phyloP scores from a whole-genome alignment of 2,113 vertebrate genomes.

The Prochilodus magdalenae region DNA sequence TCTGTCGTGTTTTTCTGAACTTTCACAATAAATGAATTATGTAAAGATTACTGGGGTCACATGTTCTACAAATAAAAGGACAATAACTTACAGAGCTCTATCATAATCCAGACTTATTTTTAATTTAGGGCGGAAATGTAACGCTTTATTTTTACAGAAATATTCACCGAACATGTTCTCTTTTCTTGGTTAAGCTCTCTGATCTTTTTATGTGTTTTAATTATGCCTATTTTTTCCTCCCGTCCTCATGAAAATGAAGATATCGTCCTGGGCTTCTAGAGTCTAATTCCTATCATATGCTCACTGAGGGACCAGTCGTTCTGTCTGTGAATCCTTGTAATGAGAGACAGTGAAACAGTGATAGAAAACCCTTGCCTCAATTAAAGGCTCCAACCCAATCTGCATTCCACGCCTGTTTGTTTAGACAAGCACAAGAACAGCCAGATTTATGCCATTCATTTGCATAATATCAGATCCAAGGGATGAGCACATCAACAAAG shows the following conservation, averaged over 20 bases:
- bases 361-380: slow-evolving; percentile 41
- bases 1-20: neutral
- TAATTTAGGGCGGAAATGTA: neutral
- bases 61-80: neutral
- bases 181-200: neutral
- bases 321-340: slow-evolving; percentile 20
- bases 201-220: neutral
- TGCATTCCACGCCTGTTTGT: slow-evolving; percentile 48
- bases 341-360: slow-evolving; percentile 39
- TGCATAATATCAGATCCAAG: slow-evolving; percentile 52
- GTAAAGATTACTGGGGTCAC: neutral
- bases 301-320: slow-evolving; percentile 11
- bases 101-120: neutral
- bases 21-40: neutral
- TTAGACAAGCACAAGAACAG: slow-evolving; percentile 45
- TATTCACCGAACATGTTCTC: neutral
- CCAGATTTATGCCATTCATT: slow-evolving; percentile 52
- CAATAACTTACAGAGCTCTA: neutral
- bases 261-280: slow-evolving; percentile 2
- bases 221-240: neutral
- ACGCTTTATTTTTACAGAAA: neutral
- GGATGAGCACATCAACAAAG: slow-evolving; percentile 50
- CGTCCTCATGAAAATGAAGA: slow-evolving; percentile 15
- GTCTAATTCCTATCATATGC: slow-evolving; percentile 32
- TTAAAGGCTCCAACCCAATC: slow-evolving; percentile 41